Evolutionary conservation across 2,113 vertebrate genomes (phyloP), one percentile per base, ranked within the genome.

Genomic region (Paradoxurus hermaphroditus): DNA sequence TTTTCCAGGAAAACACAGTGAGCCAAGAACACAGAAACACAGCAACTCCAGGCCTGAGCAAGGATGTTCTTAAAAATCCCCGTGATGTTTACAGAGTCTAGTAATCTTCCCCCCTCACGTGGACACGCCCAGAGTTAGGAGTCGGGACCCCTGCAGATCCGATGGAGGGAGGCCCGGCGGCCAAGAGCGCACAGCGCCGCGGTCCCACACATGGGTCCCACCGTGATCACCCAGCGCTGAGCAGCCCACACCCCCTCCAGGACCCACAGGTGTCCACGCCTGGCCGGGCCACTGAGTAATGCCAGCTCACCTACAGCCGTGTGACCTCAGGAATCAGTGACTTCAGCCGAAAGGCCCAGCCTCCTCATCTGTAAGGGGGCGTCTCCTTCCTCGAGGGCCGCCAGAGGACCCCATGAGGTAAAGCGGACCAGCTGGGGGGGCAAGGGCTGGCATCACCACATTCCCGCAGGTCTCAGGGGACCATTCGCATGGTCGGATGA

Each of bases 121-220:
- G 1, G 23, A 7, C 4, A 0, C 0, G 0, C 21, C 62, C 16
- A 1, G 16, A 16, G 27, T 59, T 0, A 12, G n/a, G 9, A 13
- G 1, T 25, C 49, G 7, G 31, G 49, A 4, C 36, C 21, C 82
- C 78, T 5, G 10, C 3, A 16, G 19, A 53, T 1, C 8, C 21
- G 10, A 23, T 11, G 3, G 65, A 51, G 18, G 31, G 36, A 44
- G 34, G 7, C 10, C 1, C 7, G 10, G n/a, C 11, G 1, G 27
- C 11, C 6, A 5, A 9, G 36, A 18, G 34, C 0, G 1, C 5
- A 13, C 2, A 11, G 13, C 7, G 0, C 14, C 9, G 4, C 1
- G 0, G 63, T 62, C 77, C 29, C 31, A 5, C 15, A 4, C 25
- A 2, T 31, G 25, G 1, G n/a, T 34, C 65, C 9, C 0, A 29